Percentiles rank a stretch among this genome's conserved stretches.
Evolutionary conservation across 2,797 vertebrate species (phyloP).

Genomic region (Scleropages formosus): DNA sequence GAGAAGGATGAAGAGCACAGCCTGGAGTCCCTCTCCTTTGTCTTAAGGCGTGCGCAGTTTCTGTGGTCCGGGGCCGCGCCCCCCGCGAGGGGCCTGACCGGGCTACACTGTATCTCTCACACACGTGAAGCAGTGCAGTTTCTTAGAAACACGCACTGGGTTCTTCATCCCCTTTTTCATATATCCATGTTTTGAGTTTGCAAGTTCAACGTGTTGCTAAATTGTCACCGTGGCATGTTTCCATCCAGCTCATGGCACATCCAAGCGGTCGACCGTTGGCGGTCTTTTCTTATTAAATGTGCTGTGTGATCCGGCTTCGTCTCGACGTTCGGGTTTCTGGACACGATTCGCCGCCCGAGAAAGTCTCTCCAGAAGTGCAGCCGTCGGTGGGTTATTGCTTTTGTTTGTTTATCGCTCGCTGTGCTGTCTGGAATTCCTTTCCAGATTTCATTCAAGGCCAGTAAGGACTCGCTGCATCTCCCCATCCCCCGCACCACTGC

Average conservation of each 20-base stretch:
- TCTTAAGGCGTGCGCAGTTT: background rate
- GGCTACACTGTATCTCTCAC: background rate
- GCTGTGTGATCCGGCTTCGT: too few species aligned
- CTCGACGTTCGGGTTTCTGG: too few species aligned
- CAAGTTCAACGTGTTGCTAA: background rate
- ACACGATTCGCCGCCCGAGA: too few species aligned
- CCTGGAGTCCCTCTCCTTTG: background rate
- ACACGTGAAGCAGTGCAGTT: background rate
- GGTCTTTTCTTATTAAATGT: too few species aligned
- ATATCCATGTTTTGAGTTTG: background rate
- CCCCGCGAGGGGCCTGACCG: background rate
- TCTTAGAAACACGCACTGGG: background rate
- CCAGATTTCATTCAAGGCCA: too few species aligned
- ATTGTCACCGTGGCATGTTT: background rate
- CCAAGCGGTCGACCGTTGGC: too few species aligned
- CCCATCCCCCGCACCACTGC: background rate
- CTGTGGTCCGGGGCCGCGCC: background rate
- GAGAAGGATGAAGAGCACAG: background rate
- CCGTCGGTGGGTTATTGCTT: too few species aligned
- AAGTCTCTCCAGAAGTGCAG: too few species aligned
- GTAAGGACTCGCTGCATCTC: too few species aligned
- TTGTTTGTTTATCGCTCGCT: too few species aligned
- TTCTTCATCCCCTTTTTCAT: background rate
- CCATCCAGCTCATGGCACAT: conserved; percentile 2
- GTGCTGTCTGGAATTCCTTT: too few species aligned